Percentiles rank a stretch among this genome's conserved stretches.
These are phyloP conservation scores for Allolobophora icterica DNA, from an alignment of 2,888 invertebrate genomes.

Conservation along the genomic window DNA sequence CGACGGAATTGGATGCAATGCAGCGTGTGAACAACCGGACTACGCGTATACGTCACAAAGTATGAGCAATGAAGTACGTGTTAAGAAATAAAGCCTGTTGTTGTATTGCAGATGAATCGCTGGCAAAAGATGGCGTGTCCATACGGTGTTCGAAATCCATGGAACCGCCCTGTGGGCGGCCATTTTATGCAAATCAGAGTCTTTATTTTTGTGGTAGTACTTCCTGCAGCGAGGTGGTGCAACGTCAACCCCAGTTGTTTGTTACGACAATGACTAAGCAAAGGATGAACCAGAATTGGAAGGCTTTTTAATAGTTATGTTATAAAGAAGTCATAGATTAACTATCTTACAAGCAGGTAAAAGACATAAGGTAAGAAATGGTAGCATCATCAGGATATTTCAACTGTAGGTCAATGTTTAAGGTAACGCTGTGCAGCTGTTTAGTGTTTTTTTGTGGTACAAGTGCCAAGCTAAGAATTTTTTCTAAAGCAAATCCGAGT, in stretches of 20 bases:
- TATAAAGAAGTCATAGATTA: too few species aligned
- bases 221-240: background rate
- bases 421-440: background rate
- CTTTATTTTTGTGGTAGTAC: background rate
- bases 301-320: background rate
- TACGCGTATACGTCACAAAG: background rate
- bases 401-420: background rate
- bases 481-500: background rate
- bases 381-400: background rate
- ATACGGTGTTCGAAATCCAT: background rate
- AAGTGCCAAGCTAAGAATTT: background rate
- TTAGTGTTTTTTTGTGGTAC: background rate
- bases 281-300: background rate
- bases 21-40: background rate
- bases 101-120: background rate
- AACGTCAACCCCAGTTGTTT: background rate
- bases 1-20: background rate
- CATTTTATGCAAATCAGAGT: background rate
- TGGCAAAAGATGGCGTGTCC: background rate
- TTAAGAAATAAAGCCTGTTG: background rate
- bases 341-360: too few species aligned
- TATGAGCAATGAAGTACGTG: background rate
- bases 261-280: slow-evolving; percentile 5
- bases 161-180: background rate
- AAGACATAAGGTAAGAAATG: background rate